Percentiles rank a stretch among this genome's conserved stretches.
phyloP scores from a whole-genome alignment of 2,797 vertebrate genomes.

The Microctenopoma lineatum region DNA sequence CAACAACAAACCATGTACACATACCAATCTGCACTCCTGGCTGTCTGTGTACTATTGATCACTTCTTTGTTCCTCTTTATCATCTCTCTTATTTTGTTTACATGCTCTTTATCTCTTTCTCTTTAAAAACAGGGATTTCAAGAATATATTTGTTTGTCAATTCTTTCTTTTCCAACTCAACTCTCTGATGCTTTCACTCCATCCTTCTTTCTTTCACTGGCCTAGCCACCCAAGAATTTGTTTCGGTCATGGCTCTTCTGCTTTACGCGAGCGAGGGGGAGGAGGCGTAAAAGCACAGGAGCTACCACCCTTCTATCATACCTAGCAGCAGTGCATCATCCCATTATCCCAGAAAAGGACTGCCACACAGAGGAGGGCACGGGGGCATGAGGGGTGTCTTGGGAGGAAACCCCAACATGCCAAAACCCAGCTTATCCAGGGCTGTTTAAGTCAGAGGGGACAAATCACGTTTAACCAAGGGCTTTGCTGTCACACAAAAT shows the following conservation, averaged over 20 bases:
- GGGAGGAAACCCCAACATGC: slow-evolving; percentile 49
- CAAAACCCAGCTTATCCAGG: slow-evolving; percentile 60
- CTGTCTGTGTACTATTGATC: not conserved
- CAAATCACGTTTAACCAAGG: slow-evolving; percentile 63
- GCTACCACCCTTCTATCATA: slow-evolving; percentile 62
- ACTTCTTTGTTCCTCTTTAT: not conserved
- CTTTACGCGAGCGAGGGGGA: slow-evolving; percentile 20
- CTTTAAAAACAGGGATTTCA: slow-evolving; percentile 11
- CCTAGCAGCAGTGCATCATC: slow-evolving; percentile 75
- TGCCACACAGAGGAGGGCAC: slow-evolving; percentile 41
- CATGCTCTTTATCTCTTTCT: not conserved
- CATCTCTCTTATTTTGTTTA: not conserved
- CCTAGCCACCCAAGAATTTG: slow-evolving; percentile 62
- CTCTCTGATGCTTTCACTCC: slow-evolving; percentile 18
- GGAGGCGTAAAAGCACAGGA: slow-evolving; percentile 55
- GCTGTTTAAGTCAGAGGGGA: slow-evolving; percentile 53
- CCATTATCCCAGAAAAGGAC: slow-evolving; percentile 72
- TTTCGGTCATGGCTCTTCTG: slow-evolving; percentile 63
- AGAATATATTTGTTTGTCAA: slow-evolving; percentile 28
- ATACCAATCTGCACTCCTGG: not conserved
- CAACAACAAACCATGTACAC: slow-evolving; percentile 36
- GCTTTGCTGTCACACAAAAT: slow-evolving; percentile 45
- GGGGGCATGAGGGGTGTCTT: slow-evolving; percentile 41
- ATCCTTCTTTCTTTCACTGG: slow-evolving; percentile 13
- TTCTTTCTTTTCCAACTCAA: slow-evolving; percentile 6